Percentiles rank a stretch among this genome's conserved stretches.
Evolutionary conservation across 2,888 invertebrate genomes (phyloP).

Genomic region (Ichneumon xanthorius): DNA sequence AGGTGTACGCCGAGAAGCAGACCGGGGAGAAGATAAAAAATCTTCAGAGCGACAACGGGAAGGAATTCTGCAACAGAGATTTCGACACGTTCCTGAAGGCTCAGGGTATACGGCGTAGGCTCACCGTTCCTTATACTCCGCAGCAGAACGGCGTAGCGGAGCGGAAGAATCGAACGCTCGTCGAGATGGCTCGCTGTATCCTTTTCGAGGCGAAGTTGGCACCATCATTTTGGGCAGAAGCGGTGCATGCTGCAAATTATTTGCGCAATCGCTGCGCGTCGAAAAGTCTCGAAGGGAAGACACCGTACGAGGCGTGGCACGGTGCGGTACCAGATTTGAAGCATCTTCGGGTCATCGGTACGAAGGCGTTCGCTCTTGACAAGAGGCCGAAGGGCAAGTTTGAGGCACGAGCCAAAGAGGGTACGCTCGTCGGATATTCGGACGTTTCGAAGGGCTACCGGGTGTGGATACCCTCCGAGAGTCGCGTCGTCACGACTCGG

Average conservation of each 20-base stretch:
- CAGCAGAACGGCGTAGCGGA: slow-evolving; percentile 78
- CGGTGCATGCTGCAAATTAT: slow-evolving; percentile 59
- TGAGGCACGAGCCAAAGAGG: slow-evolving; percentile 6
- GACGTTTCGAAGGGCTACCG: no score
- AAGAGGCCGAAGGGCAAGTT: slow-evolving; percentile 51
- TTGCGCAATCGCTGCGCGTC: slow-evolving; percentile 64
- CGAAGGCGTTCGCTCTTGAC: slow-evolving; percentile 44
- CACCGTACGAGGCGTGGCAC: slow-evolving; percentile 65
- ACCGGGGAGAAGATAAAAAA: no score
- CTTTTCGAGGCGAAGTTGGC: slow-evolving; percentile 48
- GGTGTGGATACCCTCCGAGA: neutral
- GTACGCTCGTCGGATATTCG: no score
- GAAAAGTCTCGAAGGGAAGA: slow-evolving; percentile 45
- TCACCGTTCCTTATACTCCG: slow-evolving; percentile 52
- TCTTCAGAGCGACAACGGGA: no score
- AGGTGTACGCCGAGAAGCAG: no score
- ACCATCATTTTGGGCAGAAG: slow-evolving; percentile 65
- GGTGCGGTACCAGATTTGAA: slow-evolving; percentile 44
- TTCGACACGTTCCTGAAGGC: no score
- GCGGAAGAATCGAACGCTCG: slow-evolving; percentile 69
- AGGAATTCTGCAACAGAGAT: no score
- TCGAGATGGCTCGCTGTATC: slow-evolving; percentile 70
- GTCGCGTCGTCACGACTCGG: neutral
- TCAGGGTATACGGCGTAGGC: no score
- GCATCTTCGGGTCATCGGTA: slow-evolving; percentile 61